Evolutionary conservation across 2,888 invertebrate genomes (phyloP), one percentile per base, ranked within the genome.

Genomic region (Caenorhabditis japonica): DNA sequence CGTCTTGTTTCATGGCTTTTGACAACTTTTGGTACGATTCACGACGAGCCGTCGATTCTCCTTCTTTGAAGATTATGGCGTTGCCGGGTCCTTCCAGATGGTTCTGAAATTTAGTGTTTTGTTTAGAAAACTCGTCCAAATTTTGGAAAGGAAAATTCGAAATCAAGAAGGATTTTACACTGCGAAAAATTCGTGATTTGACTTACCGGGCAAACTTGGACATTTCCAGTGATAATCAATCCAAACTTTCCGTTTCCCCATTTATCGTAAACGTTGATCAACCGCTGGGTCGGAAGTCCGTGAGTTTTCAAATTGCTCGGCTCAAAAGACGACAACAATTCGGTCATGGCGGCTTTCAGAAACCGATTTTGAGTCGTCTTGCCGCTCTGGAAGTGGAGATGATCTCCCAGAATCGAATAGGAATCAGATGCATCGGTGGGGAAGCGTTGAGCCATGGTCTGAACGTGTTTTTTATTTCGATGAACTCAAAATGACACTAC

Each of bases 171-270:
- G 15, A 21, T 55, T 27, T 36, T 1, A 23, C 23, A 25, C 0
- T 36, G 25, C 21, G 1, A 43, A 23, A 4, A n/a, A 4, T 39
- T 10, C 4, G 15, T 2, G 4, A 15, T 10, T 15, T 19, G 13
- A 41, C 58, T 49, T 19, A 73, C 72, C 30, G 76, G 76, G 21
- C 55, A 52, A 0, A 73, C 70, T 17, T 44, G 49, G n/a, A 76
- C 70, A 46, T 76, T 83, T 38, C 83, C 83, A 17, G 78, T 83
- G 12, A 83, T 56, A 34, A 83, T 66, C 23, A 83, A 38, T 30
- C 83, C 83, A 44, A 77, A 83, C 7, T 72, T 64, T 33, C 83
- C 83, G 27, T 80, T 76, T 34, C 69, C 76, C 76, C 77, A 83
- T 47, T 83, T 83, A n/a, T 75, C 71, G 49, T 83, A 83, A 15